Conservation (phyloP, 2,797 vertebrate species). For the Micromesistius poutassou region DNA sequence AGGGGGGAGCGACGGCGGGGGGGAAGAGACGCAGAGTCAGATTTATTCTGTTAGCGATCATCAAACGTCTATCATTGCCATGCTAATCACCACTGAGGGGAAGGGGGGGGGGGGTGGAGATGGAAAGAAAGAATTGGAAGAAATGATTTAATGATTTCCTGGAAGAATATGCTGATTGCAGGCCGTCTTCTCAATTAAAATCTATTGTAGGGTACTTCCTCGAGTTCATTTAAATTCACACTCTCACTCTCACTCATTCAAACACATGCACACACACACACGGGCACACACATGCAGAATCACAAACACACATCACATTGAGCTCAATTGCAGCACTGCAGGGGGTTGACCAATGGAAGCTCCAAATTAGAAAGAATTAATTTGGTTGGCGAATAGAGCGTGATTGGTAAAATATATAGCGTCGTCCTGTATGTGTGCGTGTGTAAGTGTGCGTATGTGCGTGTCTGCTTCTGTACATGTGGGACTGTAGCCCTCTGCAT, state of each 20-base stretch:
- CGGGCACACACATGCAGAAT: background rate
- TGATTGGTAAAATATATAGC: constrained; percentile 70
- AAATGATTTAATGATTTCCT: constrained; percentile 73
- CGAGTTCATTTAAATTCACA: constrained; percentile 21
- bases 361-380: constrained; percentile 74
- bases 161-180: constrained; percentile 73
- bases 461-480: background rate
- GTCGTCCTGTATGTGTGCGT: constrained; percentile 13
- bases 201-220: constrained; percentile 64
- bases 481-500: background rate
- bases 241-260: constrained; percentile 34
- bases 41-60: constrained; percentile 61
- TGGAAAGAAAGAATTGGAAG: constrained; percentile 27
- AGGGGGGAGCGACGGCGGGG: background rate
- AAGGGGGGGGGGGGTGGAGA: constrained; percentile 32
- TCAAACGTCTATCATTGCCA: constrained; percentile 64
- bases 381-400: constrained; percentile 72
- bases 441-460: background rate
- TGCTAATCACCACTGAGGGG: constrained; percentile 59
- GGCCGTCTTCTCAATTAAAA: constrained; percentile 75
- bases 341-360: constrained; percentile 67
- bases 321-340: constrained; percentile 56
- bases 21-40: constrained; percentile 50
- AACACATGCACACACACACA: constrained; percentile 23
- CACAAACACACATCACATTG: background rate